A percentile compares a stretch with the other conserved stretches of the same genome.
Evolutionary conservation across 2,797 vertebrate species (phyloP).

Genomic region (Capromys pilorides): DNA sequence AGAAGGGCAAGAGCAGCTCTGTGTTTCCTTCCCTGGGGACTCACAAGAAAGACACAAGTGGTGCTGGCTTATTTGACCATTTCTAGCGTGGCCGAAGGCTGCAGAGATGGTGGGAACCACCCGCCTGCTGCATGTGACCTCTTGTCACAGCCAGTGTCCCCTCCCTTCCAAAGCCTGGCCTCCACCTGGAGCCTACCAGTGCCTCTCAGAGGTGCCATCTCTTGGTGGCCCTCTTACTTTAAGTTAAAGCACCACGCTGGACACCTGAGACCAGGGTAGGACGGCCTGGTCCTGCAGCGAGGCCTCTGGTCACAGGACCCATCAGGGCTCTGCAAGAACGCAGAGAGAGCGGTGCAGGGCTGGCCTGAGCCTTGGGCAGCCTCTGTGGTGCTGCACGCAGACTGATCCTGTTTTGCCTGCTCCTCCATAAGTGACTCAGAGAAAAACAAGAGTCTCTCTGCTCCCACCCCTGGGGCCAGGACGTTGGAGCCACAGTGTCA

Average conservation of each 20-base stretch:
- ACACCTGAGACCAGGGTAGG: accelerated
- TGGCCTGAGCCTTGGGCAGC: accelerated
- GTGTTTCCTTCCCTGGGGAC: constrained; percentile 32
- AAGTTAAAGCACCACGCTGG: not conserved
- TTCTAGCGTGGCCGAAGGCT: not conserved
- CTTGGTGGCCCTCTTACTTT: not conserved
- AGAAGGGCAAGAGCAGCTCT: not conserved
- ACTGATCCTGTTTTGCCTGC: not conserved
- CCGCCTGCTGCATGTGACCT: not conserved
- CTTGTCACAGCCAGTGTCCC: not conserved
- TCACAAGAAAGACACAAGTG: constrained; percentile 14
- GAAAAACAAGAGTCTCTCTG: not conserved
- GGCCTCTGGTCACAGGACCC: not conserved
- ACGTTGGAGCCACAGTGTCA: not conserved
- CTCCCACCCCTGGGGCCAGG: not conserved
- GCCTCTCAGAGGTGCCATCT: not conserved
- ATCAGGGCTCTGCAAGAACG: not conserved
- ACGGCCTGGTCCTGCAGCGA: accelerated
- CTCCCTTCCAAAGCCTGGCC: accelerated
- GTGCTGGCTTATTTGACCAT: not conserved
- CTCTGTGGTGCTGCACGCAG: not conserved
- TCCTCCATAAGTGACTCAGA: not conserved
- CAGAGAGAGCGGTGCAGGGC: not conserved
- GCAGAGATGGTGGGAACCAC: not conserved
- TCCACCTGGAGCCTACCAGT: not conserved